Conservation (phyloP, 2,888 invertebrate genomes). For the Clistopyga incitator region DNA sequence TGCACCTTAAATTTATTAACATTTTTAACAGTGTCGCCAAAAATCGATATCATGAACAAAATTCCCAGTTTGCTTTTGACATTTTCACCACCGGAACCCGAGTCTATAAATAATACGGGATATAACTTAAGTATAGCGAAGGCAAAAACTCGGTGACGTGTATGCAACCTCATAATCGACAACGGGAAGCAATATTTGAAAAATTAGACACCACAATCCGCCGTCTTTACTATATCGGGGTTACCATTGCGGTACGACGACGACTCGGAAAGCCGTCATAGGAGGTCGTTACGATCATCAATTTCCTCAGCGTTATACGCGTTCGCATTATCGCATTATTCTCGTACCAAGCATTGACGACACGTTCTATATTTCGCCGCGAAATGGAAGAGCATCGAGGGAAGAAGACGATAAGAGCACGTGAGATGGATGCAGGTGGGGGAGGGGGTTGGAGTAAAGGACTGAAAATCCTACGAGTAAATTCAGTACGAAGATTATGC, state of each 20-base stretch:
- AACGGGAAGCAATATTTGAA: no score
- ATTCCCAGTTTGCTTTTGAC: no score
- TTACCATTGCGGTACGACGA: neutral
- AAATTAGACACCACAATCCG: neutral
- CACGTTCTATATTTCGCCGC: slow-evolving; percentile 40
- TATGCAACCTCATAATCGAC: no score
- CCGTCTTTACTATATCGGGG: neutral
- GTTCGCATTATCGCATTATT: slow-evolving; percentile 39
- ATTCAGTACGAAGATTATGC: slow-evolving; percentile 64
- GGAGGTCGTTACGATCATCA: slow-evolving; percentile 52
- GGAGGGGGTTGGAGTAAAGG: neutral
- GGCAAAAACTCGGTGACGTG: no score
- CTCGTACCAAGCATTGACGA: slow-evolving; percentile 27
- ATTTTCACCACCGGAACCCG: no score
- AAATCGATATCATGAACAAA: no score
- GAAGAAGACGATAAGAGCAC: slow-evolving; percentile 15
- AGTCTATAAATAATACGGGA: no score
- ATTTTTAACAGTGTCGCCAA: no score
- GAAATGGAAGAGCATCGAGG: slow-evolving; percentile 44
- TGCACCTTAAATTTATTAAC: no score
- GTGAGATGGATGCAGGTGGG: neutral
- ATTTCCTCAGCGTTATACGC: slow-evolving; percentile 30
- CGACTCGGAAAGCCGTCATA: slow-evolving; percentile 26
- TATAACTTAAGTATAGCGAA: no score
- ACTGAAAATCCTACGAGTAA: slow-evolving; percentile 51